A percentile compares a stretch with the other conserved stretches of the same genome.
These are phyloP conservation scores for Acinonyx jubatus DNA, from an alignment of 2,113 vertebrate species.

Conservation along the genomic window DNA sequence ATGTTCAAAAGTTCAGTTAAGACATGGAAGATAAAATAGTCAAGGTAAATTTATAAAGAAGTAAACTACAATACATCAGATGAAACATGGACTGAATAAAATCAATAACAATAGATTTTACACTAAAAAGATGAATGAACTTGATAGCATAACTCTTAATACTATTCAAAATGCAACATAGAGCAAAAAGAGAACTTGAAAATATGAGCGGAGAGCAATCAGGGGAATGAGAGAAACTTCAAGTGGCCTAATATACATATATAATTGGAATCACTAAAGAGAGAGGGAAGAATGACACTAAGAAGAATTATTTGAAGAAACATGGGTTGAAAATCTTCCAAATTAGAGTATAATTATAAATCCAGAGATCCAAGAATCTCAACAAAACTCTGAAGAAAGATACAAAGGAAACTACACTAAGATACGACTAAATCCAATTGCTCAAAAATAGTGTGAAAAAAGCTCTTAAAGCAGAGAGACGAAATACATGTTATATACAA, in stretches of 20 bases:
- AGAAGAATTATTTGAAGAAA: not conserved
- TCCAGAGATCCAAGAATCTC: not conserved
- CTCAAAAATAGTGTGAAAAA: not conserved
- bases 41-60: not conserved
- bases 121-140: not conserved
- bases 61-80: not conserved
- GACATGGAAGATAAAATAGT: not conserved
- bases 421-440: not conserved
- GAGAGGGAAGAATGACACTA: not conserved
- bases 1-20: not conserved
- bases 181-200: not conserved
- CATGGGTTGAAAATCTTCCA: not conserved
- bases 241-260: not conserved
- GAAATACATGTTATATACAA: not conserved
- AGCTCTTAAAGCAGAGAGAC: not conserved
- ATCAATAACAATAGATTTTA: not conserved
- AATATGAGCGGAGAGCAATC: not conserved
- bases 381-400: not conserved
- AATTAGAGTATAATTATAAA: not conserved
- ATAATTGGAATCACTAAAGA: not conserved
- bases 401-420: not conserved
- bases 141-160: not conserved
- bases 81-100: not conserved
- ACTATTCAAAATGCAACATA: not conserved
- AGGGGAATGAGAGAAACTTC: not conserved